These are phyloP conservation scores for Manis crassicaudata DNA, from an alignment of 2,797 vertebrate species.

Conservation along the genomic window DNA sequence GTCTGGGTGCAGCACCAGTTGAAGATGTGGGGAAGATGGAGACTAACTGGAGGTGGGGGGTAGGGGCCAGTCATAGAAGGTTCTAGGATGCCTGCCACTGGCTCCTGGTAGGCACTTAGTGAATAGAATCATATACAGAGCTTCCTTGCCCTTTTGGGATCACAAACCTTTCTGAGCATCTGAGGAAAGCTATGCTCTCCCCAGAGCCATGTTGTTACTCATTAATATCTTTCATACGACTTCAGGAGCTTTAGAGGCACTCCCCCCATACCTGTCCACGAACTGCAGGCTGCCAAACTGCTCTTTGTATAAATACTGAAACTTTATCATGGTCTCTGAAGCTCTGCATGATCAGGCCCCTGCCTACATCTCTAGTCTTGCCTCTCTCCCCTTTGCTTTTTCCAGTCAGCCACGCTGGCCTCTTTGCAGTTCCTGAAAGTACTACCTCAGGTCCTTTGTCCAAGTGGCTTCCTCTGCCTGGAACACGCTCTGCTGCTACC, in stretches of 20 bases:
- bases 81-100: background rate
- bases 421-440: conserved; percentile 55
- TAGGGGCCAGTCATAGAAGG: background rate
- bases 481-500: background rate
- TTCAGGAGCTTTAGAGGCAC: conserved; percentile 38
- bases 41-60: background rate
- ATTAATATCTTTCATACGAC: conserved; percentile 3
- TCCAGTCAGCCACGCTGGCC: background rate
- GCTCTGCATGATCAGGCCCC: background rate
- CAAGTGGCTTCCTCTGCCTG: conserved; percentile 27
- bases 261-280: background rate
- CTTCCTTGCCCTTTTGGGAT: background rate
- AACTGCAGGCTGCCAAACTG: conserved; percentile 20
- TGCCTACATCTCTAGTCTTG: background rate
- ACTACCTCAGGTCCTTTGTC: conserved; percentile 6
- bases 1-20: background rate
- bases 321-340: background rate
- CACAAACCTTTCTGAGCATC: background rate
- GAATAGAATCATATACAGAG: conserved; percentile 1
- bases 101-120: background rate
- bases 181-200: background rate
- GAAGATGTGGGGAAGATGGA: background rate
- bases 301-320: background rate
- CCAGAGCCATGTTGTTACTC: background rate
- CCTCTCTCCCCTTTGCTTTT: background rate